These are phyloP conservation scores for Aleiodes alternator DNA, from an alignment of 2,888 invertebrate species.

Conservation along the genomic window DNA sequence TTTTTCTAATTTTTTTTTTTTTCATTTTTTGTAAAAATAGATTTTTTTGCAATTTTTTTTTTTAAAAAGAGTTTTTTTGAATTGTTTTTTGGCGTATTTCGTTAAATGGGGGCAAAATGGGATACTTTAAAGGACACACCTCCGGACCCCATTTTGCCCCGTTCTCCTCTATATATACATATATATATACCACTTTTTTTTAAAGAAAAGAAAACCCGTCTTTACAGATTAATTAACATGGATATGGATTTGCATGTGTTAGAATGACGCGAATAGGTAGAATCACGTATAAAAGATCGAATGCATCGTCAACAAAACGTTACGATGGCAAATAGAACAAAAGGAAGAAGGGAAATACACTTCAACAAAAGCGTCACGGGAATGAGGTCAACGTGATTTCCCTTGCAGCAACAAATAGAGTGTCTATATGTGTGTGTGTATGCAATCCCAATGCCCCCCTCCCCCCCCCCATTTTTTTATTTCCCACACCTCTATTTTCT, in stretches of 20 bases:
- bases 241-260: constrained; percentile 13
- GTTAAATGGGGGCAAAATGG: too few species aligned
- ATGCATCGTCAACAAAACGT: constrained; percentile 41
- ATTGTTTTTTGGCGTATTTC: too few species aligned
- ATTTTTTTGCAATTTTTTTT: constrained; percentile 10
- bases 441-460: background rate
- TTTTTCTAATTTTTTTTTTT: background rate
- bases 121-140: too few species aligned
- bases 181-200: too few species aligned
- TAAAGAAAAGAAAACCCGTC: background rate
- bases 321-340: constrained; percentile 41
- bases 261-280: constrained; percentile 1
- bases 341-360: constrained; percentile 29
- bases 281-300: constrained; percentile 19
- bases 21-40: background rate
- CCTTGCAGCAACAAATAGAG: constrained; percentile 39
- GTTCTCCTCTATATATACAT: too few species aligned
- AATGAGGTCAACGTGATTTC: constrained; percentile 49
- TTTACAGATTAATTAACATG: background rate
- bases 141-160: too few species aligned
- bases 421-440: constrained; percentile 37
- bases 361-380: constrained; percentile 45
- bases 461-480: constrained; percentile 2
- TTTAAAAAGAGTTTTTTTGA: background rate
- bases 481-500: constrained; percentile 13